Percentiles rank a stretch among this genome's conserved stretches.
Conservation (phyloP, 2,113 vertebrate genomes). For the Saccopteryx leptura region DNA sequence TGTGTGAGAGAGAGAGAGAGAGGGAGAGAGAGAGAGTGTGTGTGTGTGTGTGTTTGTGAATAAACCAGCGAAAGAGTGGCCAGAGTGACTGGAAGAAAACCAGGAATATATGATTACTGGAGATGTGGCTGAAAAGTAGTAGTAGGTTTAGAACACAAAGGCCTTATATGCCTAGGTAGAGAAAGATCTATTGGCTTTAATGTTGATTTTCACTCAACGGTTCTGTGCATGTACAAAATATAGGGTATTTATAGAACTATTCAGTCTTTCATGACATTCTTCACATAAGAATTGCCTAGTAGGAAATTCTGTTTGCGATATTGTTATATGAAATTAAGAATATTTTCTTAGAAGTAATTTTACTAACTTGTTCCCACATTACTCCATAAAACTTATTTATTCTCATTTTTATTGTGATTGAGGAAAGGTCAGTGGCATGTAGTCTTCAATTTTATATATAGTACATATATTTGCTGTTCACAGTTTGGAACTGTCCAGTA, state of each 20-base stretch:
- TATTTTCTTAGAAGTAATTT: constrained; percentile 64
- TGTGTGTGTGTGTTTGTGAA: neutral
- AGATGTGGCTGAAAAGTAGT: neutral
- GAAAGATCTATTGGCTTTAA: neutral
- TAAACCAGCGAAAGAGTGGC: neutral
- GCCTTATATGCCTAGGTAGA: neutral
- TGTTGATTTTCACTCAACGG: neutral
- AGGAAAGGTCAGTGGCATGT: neutral
- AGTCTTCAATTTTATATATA: constrained; percentile 23
- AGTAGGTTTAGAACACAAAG: neutral
- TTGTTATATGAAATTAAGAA: constrained; percentile 60
- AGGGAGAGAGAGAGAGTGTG: no score
- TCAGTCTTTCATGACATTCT: constrained; percentile 14
- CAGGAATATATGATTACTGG: neutral
- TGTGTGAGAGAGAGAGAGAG: no score
- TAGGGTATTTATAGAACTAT: neutral
- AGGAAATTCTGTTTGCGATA: constrained; percentile 27
- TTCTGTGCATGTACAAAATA: neutral
- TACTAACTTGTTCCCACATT: neutral
- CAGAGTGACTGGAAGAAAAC: constrained; percentile 35
- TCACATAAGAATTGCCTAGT: constrained; percentile 13
- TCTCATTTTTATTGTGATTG: constrained; percentile 23
- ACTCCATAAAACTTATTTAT: constrained; percentile 52
- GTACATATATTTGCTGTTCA: neutral
- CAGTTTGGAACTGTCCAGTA: neutral